These are phyloP conservation scores for Agelastica alni DNA, from an alignment of 2,888 invertebrate species.

Conservation along the genomic window DNA sequence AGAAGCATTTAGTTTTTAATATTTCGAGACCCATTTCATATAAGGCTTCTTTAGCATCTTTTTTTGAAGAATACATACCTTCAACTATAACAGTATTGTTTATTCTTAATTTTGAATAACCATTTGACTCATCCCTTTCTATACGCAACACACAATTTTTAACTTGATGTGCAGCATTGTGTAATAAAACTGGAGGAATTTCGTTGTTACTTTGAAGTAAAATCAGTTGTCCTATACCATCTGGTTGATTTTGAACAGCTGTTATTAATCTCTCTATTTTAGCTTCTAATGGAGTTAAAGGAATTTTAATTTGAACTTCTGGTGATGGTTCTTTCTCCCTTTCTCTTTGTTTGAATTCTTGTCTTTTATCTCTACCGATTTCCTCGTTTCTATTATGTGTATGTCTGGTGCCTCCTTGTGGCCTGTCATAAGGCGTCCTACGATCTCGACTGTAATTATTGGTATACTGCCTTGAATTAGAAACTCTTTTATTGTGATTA, in stretches of 20 bases:
- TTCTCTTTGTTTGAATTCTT: background rate
- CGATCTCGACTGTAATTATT: conserved; percentile 13
- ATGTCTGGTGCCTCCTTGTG: background rate
- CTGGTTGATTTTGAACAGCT: conserved; percentile 28
- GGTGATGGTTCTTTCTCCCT: conserved; percentile 6
- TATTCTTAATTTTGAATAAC: conserved; percentile 23
- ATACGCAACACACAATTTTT: conserved; percentile 28
- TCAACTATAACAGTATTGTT: conserved; percentile 21
- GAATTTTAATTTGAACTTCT: background rate
- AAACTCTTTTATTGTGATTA: conserved; percentile 3
- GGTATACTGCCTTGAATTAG: background rate
- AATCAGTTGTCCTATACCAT: conserved; percentile 27
- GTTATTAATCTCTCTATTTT: conserved; percentile 43
- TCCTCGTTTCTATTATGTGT: background rate
- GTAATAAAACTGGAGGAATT: conserved; percentile 27
- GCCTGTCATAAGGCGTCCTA: conserved; percentile 21
- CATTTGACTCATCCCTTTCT: conserved; percentile 21
- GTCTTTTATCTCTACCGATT: background rate
- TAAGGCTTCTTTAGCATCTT: conserved; percentile 38
- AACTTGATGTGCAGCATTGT: conserved; percentile 30
- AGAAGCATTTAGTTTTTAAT: conserved; percentile 42
- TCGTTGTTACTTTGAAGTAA: conserved; percentile 28
- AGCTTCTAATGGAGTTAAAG: conserved; percentile 19
- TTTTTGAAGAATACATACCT: conserved; percentile 26
- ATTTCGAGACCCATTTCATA: conserved; percentile 39